phyloP scores from a whole-genome alignment of 1,140 invertebrate genomes.

The Drosophila arizonae region DNA sequence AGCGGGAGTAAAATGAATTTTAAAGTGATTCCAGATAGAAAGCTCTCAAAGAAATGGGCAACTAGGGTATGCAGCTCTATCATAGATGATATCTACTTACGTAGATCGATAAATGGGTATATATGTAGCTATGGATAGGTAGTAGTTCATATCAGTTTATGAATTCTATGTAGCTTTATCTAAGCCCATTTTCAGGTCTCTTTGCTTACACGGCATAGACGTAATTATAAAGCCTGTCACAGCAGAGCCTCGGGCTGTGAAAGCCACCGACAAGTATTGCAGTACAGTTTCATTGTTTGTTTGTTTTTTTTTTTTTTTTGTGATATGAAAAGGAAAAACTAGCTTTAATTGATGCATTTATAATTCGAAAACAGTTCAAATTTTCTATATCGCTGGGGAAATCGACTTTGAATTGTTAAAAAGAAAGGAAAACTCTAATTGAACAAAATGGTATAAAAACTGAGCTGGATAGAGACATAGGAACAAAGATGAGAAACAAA shows the following conservation, averaged over 20 bases:
- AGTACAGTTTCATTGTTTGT: not conserved
- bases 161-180: not conserved
- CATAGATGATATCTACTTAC: too few species aligned
- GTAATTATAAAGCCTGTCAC: not conserved
- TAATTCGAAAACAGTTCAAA: conserved; percentile 3
- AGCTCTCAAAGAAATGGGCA: too few species aligned
- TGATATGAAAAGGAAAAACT: conserved; percentile 3
- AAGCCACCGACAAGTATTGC: not conserved
- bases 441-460: not conserved
- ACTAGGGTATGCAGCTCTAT: too few species aligned
- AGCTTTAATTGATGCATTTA: not conserved
- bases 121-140: not conserved
- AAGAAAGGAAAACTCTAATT: not conserved
- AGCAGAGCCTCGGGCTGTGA: conserved; percentile 3
- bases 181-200: not conserved
- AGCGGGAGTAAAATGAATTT: too few species aligned
- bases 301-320: not conserved
- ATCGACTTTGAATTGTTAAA: not conserved
- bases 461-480: not conserved
- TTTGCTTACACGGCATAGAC: not conserved
- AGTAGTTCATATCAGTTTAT: too few species aligned
- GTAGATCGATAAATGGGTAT: not conserved
- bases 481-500: too few species aligned
- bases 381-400: not conserved
- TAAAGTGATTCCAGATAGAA: too few species aligned